Evolutionary conservation across 2,797 vertebrate species (phyloP), one percentile per base, ranked within the genome.

Genomic region (Melanotaenia trifasciata): DNA sequence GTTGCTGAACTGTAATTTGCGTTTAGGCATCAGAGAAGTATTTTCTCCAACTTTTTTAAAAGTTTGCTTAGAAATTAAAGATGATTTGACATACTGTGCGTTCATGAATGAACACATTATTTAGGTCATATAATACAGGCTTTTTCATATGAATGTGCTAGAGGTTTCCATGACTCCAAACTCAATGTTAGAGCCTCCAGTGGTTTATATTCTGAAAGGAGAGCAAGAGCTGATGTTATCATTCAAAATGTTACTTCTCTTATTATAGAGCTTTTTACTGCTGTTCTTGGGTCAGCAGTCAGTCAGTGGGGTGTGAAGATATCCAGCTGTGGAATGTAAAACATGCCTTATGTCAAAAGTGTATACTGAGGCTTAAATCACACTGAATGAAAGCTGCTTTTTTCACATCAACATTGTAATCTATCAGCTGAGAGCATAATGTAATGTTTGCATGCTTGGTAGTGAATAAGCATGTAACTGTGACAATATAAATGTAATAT

Each of bases 401-500:
- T 11, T 56, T 70, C 2, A 18, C 50, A 36, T 35, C 1, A 6
- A 22, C 58, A 4, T 66, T 60, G 20, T 35, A 20, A 35, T 62
- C 7, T 12, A 53, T 32, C 36, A 81, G 56, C 62, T 50, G 4
- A 67, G 18, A 40, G 26, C 14, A 64, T 30, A 35, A 40, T 53
- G 30, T 53, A 26, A 16, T 33, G 56, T 65, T 67, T 20, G 5
- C 33, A 78, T 64, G 67, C 65, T 47, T 54, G 63, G 24, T 28
- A 32, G 59, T 30, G 57, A 47, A 69, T 2, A 20, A 56, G 71
- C n/a, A 50, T 50, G 18, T n/a, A 50, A n/a, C 20, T 50, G 14
- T 68, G 62, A 45, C 22, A 40, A 60, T 72, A 57, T 51, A 38
- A 68, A 33, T 58, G 35, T 51, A 82, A 67, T 75, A 38, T 63